These are phyloP conservation scores for Nettapus auritus DNA, from an alignment of 2,113 vertebrate genomes.

Conservation along the genomic window DNA sequence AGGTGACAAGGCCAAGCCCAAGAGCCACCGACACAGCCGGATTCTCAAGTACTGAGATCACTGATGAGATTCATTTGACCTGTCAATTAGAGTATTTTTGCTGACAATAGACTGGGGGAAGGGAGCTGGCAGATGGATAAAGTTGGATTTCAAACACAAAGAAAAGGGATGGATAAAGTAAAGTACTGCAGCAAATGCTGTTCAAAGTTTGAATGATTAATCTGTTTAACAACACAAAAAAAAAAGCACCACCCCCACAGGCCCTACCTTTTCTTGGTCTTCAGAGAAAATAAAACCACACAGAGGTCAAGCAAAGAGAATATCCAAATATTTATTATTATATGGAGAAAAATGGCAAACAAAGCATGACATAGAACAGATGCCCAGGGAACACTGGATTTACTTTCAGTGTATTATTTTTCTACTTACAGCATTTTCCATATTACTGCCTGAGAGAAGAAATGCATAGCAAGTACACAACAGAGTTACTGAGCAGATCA, in stretches of 20 bases:
- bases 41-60: constrained; percentile 54
- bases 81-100: constrained; percentile 58
- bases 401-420: background rate
- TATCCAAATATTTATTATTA: background rate
- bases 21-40: background rate
- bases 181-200: background rate
- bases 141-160: constrained; percentile 17
- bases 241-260: background rate
- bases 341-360: background rate
- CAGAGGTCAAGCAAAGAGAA: background rate
- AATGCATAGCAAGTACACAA: background rate
- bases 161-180: background rate
- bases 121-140: constrained; percentile 32
- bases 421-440: background rate
- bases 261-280: background rate
- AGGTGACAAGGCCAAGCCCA: constrained; percentile 49
- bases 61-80: constrained; percentile 38
- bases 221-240: background rate
- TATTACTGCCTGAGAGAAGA: background rate
- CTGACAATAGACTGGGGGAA: constrained; percentile 57
- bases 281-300: background rate
- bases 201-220: background rate
- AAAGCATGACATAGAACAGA: background rate
- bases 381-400: background rate
- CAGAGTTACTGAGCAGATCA: background rate